These are phyloP conservation scores for Brachionus sp. DNA, from an alignment of 1,140 invertebrate species.

Conservation along the genomic window DNA sequence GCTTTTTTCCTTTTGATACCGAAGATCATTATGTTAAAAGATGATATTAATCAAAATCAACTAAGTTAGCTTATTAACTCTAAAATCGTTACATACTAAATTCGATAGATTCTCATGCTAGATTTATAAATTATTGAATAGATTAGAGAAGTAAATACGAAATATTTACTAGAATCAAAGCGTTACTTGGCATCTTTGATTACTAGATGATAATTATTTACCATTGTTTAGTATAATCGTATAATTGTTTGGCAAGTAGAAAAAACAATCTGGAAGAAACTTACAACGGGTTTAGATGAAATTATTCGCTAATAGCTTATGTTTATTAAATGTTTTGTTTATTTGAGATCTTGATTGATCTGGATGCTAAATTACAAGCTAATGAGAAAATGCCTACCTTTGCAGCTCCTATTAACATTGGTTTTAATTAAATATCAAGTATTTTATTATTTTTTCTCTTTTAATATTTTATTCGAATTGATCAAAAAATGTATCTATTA, in stretches of 20 bases:
- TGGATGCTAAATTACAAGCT: constrained; percentile 8
- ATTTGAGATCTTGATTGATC: neutral
- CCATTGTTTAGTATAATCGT: neutral
- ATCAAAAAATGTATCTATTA: too few species aligned
- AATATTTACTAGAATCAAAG: neutral
- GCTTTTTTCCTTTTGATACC: constrained; percentile 1
- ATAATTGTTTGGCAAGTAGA: neutral
- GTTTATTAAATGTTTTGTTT: neutral
- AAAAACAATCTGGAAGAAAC: constrained; percentile 21
- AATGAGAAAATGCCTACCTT: neutral
- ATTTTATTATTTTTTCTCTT: neutral
- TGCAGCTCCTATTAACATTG: neutral
- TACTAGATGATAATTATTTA: constrained; percentile 33
- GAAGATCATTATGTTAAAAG: neutral
- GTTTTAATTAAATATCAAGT: neutral
- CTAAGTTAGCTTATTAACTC: neutral
- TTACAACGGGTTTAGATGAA: neutral
- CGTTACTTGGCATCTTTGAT: neutral
- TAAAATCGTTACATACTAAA: neutral
- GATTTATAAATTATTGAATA: neutral
- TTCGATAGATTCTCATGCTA: neutral
- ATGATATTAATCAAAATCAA: constrained; percentile 1
- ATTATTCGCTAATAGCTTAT: neutral
- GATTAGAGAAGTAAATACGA: constrained; percentile 8
- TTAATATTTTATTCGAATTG: neutral